These are phyloP conservation scores for Lapara coniferarum DNA, from an alignment of 2,888 invertebrate species.

Conservation along the genomic window DNA sequence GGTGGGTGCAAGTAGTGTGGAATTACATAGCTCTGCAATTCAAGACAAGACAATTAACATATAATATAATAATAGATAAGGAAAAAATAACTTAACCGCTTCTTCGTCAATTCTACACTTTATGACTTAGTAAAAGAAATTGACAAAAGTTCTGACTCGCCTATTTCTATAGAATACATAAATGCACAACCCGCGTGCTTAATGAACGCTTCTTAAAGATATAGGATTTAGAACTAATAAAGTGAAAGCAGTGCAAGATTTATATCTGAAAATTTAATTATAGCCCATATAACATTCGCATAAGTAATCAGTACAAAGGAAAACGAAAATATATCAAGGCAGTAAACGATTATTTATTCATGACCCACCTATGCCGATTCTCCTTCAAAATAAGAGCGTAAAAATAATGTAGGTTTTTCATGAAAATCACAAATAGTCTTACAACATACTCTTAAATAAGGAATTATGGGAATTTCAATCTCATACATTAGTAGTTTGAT, in stretches of 20 bases:
- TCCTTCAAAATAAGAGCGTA: not conserved
- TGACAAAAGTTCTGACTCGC: not conserved
- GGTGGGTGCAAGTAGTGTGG: not conserved
- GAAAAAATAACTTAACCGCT: no score
- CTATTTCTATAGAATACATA: not conserved
- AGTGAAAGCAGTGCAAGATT: no score
- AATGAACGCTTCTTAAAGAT: not conserved
- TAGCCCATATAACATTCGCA: conserved; percentile 6
- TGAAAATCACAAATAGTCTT: not conserved
- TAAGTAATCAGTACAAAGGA: conserved; percentile 21
- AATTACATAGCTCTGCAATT: conserved; percentile 1
- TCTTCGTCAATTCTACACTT: no score
- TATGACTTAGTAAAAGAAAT: no score
- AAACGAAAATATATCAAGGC: conserved; percentile 23
- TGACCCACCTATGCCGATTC: conserved; percentile 2
- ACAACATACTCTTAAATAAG: no score
- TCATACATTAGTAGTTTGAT: no score
- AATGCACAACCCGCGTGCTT: not conserved
- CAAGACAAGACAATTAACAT: not conserved
- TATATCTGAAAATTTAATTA: conserved; percentile 13
- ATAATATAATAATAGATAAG: not conserved
- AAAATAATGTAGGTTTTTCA: not conserved
- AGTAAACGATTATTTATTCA: conserved; percentile 14
- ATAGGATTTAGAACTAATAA: no score
- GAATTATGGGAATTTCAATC: no score